Percentiles rank a stretch among this genome's conserved stretches.
Conservation (phyloP, 64 coral and sea anemone species). For the Stichodactyla helianthus region DNA sequence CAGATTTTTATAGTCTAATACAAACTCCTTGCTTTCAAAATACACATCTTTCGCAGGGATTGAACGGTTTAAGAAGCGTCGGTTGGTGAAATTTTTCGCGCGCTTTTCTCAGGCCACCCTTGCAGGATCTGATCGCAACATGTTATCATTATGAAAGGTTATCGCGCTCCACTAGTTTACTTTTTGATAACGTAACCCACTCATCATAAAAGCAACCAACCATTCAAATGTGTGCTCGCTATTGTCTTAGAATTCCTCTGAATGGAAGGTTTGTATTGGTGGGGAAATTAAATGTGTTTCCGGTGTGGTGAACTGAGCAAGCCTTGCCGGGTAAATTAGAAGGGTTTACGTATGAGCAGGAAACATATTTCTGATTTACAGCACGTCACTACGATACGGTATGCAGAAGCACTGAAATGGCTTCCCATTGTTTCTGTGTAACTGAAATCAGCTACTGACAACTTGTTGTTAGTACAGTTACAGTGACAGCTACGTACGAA, state of each 20-base stretch:
- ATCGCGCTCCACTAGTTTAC: slow-evolving; percentile 2
- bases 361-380: too few relatives aligned
- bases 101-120: background rate
- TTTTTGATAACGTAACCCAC: background rate
- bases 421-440: too few relatives aligned
- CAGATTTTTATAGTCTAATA: too few relatives aligned
- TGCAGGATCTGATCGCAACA: background rate
- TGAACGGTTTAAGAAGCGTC: too few relatives aligned
- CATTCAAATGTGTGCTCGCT: background rate
- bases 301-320: background rate
- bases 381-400: too few relatives aligned
- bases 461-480: too few relatives aligned
- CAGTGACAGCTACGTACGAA: too few relatives aligned
- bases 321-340: background rate
- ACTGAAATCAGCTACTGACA: too few relatives aligned
- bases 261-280: background rate
- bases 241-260: background rate
- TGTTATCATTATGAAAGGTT: background rate
- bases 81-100: background rate
- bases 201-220: background rate
- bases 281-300: background rate
- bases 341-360: background rate
- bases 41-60: too few relatives aligned
- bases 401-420: too few relatives aligned
- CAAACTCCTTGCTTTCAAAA: too few relatives aligned